A percentile compares a stretch with the other conserved stretches of the same genome.
These are phyloP conservation scores for Desmodus rotundus DNA, from an alignment of 2,113 vertebrate genomes.

Conservation along the genomic window DNA sequence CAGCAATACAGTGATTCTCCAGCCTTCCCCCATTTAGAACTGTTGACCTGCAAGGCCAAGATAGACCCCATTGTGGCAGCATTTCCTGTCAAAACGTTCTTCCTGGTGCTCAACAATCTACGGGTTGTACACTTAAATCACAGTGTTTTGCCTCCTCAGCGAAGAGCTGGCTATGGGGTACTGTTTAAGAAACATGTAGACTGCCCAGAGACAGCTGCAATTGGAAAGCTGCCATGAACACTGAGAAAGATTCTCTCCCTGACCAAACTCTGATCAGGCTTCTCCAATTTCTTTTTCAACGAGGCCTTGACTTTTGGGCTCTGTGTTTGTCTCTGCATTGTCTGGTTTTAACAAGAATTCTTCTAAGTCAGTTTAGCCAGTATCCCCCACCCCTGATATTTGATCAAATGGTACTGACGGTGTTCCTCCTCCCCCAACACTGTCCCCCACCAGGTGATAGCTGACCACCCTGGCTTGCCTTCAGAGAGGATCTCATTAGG, in stretches of 20 bases:
- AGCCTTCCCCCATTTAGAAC: background rate
- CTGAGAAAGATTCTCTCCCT: background rate
- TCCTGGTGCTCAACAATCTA: background rate
- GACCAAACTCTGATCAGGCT: background rate
- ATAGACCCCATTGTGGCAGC: too few species aligned
- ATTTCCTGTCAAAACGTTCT: background rate
- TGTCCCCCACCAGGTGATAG: background rate
- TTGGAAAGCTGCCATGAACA: background rate
- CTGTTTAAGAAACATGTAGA: background rate
- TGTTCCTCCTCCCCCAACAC: accelerated
- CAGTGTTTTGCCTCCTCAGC: background rate
- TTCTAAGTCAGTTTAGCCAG: background rate
- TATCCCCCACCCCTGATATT: background rate
- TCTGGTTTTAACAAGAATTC: background rate
- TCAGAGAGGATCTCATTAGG: background rate
- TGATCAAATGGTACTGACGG: background rate
- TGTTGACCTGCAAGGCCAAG: background rate
- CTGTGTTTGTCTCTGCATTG: background rate
- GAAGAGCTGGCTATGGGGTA: background rate
- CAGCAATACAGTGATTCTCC: background rate
- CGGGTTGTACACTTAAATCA: background rate
- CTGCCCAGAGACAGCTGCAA: background rate
- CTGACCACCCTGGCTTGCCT: background rate
- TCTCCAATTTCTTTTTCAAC: background rate
- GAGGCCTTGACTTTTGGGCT: background rate